Conservation (phyloP, 2,113 vertebrate genomes). For the Myotis davidii region DNA sequence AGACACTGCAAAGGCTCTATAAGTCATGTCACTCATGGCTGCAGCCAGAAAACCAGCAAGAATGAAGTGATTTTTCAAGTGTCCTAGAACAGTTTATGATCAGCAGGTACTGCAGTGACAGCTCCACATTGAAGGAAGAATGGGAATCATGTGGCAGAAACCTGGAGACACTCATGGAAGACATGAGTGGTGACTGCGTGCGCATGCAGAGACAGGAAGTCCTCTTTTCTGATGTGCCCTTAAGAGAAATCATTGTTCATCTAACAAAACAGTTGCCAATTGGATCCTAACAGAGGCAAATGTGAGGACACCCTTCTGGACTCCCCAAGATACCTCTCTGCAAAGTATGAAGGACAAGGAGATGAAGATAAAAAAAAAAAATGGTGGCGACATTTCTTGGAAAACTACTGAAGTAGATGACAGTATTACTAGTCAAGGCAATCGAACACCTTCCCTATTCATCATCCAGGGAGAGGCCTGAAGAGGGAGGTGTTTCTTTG, state of each 20-base stretch:
- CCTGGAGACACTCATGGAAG: not conserved
- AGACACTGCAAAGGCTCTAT: not conserved
- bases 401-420: not conserved
- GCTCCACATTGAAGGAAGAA: not conserved
- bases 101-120: not conserved
- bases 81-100: slow-evolving; percentile 18
- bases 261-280: not conserved
- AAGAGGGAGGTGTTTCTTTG: not conserved
- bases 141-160: not conserved
- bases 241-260: slow-evolving; percentile 46
- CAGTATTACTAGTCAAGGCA: not conserved
- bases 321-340: not conserved
- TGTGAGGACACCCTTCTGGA: not conserved
- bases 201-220: slow-evolving; percentile 38
- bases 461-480: not conserved
- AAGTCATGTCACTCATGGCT: not conserved
- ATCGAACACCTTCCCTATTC: not conserved
- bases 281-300: not conserved
- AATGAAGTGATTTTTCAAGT: slow-evolving; percentile 30
- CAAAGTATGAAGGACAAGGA: not conserved
- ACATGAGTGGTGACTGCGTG: not conserved
- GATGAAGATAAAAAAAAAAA: not conserved
- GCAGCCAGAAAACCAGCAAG: slow-evolving; percentile 43
- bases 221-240: slow-evolving; percentile 55
- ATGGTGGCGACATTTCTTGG: not conserved